Percentiles rank a stretch among this genome's conserved stretches.
These are phyloP conservation scores for Antennarius maculatus DNA, from an alignment of 2,797 vertebrate genomes.

Conservation along the genomic window DNA sequence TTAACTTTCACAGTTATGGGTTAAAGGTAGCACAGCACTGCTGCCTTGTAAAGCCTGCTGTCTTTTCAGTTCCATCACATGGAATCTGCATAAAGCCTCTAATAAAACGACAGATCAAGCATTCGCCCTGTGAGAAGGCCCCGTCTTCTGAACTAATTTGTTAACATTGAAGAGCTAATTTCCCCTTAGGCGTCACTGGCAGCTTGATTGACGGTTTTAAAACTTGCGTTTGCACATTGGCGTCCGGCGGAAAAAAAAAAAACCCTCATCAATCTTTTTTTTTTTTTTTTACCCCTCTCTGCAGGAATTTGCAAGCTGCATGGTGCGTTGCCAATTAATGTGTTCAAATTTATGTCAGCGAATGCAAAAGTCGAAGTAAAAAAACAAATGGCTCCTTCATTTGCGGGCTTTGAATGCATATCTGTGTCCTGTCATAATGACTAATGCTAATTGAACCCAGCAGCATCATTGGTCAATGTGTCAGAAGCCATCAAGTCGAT, in stretches of 20 bases:
- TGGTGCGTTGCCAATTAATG: slow-evolving; percentile 65
- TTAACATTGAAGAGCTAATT: slow-evolving; percentile 63
- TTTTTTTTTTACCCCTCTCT: slow-evolving; percentile 6
- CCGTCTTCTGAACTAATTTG: slow-evolving; percentile 59
- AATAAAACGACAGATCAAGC: slow-evolving; percentile 3
- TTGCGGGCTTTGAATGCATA: slow-evolving; percentile 37
- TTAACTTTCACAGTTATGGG: slow-evolving; percentile 61
- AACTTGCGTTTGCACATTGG: slow-evolving; percentile 41
- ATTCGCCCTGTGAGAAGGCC: slow-evolving; percentile 14
- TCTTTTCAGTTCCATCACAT: slow-evolving; percentile 24
- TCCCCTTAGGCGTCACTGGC: slow-evolving; percentile 50
- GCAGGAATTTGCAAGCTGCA: slow-evolving; percentile 50
- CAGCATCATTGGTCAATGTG: slow-evolving; percentile 71
- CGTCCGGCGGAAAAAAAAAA: slow-evolving; percentile 1
- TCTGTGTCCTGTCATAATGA: slow-evolving; percentile 63
- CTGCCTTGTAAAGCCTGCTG: slow-evolving; percentile 7
- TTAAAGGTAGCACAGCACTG: slow-evolving; percentile 26
- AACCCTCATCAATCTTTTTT: slow-evolving; percentile 48
- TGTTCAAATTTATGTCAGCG: slow-evolving; percentile 52
- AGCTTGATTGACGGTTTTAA: slow-evolving; percentile 65
- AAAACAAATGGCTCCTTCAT: slow-evolving; percentile 68
- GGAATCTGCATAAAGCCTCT: slow-evolving; percentile 5
- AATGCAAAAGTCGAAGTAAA: slow-evolving; percentile 31
- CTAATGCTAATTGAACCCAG: slow-evolving; percentile 71
- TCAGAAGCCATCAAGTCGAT: slow-evolving; percentile 68